phyloP scores from a whole-genome alignment of 2,113 vertebrate genomes.

The Zonotrichia leucophrys region DNA sequence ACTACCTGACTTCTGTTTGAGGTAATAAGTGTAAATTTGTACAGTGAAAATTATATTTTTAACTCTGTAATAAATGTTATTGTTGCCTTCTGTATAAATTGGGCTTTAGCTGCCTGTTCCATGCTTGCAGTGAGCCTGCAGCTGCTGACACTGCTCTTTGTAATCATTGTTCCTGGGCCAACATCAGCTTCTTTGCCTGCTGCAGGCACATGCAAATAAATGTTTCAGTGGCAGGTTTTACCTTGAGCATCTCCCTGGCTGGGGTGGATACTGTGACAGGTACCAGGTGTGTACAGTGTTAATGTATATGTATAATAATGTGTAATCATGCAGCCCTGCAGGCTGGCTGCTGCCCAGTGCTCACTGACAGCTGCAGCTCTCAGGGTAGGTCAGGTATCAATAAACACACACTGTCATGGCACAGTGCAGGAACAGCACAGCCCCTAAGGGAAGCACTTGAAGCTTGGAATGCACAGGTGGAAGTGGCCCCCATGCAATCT shows the following conservation, averaged over 20 bases:
- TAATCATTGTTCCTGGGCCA: background rate
- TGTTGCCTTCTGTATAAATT: background rate
- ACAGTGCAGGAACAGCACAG: background rate
- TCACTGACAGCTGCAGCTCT: background rate
- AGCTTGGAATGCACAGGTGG: background rate
- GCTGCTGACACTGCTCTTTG: background rate
- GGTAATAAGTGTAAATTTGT: background rate
- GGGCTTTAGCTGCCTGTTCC: background rate
- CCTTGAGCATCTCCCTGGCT: background rate
- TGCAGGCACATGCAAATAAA: background rate
- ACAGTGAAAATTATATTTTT: background rate
- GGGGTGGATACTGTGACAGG: background rate
- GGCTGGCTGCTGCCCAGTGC: background rate
- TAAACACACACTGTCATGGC: background rate
- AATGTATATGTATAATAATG: fast-evolving
- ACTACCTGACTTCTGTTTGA: background rate
- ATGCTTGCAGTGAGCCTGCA: background rate
- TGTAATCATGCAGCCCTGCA: background rate
- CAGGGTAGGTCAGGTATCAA: background rate
- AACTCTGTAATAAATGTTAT: background rate
- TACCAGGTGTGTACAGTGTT: too few species aligned
- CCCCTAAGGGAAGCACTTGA: fast-evolving
- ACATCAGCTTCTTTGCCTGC: background rate
- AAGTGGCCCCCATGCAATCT: background rate
- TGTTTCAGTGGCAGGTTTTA: background rate